Evolutionary conservation across 2,113 vertebrate genomes (phyloP).

Genomic region (Corythaeola cristata): DNA sequence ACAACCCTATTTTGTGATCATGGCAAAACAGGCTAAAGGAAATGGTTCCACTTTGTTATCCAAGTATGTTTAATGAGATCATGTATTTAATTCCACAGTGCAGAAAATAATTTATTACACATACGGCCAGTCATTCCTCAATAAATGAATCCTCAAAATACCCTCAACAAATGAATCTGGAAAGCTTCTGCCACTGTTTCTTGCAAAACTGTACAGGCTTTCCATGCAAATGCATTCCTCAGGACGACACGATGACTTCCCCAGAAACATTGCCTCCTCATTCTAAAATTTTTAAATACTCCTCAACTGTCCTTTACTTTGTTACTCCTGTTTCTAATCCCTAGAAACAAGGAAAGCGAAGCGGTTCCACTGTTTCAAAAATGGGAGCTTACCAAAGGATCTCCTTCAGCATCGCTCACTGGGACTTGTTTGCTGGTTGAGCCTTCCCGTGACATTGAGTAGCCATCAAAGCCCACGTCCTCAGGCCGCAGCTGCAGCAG

Average conservation of each 20-base stretch:
- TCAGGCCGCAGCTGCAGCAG: slow-evolving; percentile 94
- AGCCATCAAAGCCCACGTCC: slow-evolving; percentile 95
- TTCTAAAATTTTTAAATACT: background rate
- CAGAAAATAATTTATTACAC: background rate
- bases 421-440: slow-evolving; percentile 83
- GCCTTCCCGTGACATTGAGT: slow-evolving; percentile 86
- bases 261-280: background rate
- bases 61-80: background rate
- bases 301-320: background rate
- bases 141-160: background rate
- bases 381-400: slow-evolving; percentile 87
- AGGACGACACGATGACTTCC: background rate
- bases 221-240: background rate
- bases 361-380: background rate
- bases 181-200: background rate
- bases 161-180: background rate
- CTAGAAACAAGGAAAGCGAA: background rate
- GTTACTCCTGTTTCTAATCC: background rate
- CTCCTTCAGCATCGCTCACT: slow-evolving; percentile 89
- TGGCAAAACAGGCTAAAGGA: background rate
- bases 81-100: background rate
- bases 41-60: background rate
- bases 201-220: background rate
- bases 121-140: background rate
- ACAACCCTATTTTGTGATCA: background rate